Evolutionary conservation across 2,113 vertebrate species (phyloP).

Genomic region (Arvicanthis niloticus): DNA sequence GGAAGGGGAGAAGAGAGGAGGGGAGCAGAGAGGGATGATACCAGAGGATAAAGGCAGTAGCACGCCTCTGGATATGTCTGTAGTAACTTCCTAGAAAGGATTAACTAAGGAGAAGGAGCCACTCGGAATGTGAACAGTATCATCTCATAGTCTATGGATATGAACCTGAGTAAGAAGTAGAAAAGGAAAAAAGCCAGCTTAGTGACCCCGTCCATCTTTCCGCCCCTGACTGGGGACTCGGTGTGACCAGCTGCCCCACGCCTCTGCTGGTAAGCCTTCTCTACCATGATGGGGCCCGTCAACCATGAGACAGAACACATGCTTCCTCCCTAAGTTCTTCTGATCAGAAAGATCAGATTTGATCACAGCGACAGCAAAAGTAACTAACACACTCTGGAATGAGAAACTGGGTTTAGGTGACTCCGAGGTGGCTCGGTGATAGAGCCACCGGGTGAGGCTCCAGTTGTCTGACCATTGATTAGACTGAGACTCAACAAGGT

Average conservation of each 20-base stretch:
- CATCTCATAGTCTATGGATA: neutral
- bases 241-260: neutral
- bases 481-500: neutral
- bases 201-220: no score
- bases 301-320: neutral
- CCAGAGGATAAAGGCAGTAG: neutral
- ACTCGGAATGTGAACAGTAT: no score
- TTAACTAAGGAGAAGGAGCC: neutral
- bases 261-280: neutral
- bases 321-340: neutral
- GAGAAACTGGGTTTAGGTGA: neutral
- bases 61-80: neutral
- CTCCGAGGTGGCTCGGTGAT: neutral
- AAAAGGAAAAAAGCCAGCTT: neutral
- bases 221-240: neutral
- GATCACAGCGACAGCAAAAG: neutral
- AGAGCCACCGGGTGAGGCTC: neutral
- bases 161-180: neutral
- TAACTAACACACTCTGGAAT: neutral
- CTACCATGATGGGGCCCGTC: neutral
- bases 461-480: neutral
- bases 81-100: neutral
- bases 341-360: neutral
- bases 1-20: no score
- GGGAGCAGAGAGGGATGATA: no score